Evolutionary conservation across 2,113 vertebrate genomes (phyloP).

Genomic region (Phrynosoma blainvillii): DNA sequence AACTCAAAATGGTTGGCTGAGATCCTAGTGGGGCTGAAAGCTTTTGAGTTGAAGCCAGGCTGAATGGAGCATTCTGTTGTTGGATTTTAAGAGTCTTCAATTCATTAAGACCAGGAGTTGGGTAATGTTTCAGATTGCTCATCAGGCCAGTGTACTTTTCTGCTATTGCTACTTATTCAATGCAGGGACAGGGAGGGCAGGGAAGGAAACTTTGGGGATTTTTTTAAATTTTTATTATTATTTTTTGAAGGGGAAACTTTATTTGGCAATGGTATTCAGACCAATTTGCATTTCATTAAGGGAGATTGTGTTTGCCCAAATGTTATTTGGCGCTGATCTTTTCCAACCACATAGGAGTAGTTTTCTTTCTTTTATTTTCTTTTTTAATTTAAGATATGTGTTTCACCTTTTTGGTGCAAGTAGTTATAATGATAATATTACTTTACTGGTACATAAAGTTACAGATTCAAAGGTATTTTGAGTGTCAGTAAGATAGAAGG

Average conservation of each 20-base stretch:
- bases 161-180: slow-evolving; percentile 36
- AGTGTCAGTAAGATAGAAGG: slow-evolving; percentile 3
- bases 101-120: slow-evolving; percentile 63
- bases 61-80: slow-evolving; percentile 35
- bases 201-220: slow-evolving; percentile 38
- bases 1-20: not conserved
- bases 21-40: slow-evolving; percentile 31
- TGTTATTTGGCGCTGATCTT: slow-evolving; percentile 53
- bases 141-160: slow-evolving; percentile 41
- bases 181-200: not conserved
- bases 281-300: slow-evolving; percentile 67
- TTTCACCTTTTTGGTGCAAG: slow-evolving; percentile 7
- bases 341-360: slow-evolving; percentile 55
- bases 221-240: too few species aligned
- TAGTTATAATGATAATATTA: slow-evolving; percentile 6
- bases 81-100: slow-evolving; percentile 41
- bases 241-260: not conserved
- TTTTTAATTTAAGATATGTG: not conserved
- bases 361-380: slow-evolving; percentile 25
- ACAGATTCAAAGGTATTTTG: not conserved
- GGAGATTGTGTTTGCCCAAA: slow-evolving; percentile 64
- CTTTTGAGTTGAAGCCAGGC: slow-evolving; percentile 52
- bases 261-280: slow-evolving; percentile 53
- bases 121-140: slow-evolving; percentile 51
- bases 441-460: not conserved